These are phyloP conservation scores for Odocoileus hemionus DNA, from an alignment of 2,113 vertebrate genomes.

Conservation along the genomic window DNA sequence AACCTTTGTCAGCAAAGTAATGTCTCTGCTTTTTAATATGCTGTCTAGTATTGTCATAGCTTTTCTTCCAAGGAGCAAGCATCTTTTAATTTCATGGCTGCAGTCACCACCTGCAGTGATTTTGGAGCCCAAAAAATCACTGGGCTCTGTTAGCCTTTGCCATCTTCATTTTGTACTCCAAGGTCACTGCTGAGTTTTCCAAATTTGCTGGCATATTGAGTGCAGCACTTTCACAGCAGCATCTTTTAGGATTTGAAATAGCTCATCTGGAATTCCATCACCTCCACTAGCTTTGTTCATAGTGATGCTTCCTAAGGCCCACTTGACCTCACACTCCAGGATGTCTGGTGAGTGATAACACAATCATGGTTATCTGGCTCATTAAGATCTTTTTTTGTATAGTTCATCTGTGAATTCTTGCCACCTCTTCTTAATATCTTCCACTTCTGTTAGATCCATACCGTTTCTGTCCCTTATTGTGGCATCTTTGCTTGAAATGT, in stretches of 20 bases:
- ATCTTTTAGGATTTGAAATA: background rate
- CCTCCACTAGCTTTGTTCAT: background rate
- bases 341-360: background rate
- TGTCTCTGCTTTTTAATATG: background rate
- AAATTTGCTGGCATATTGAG: background rate
- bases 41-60: background rate
- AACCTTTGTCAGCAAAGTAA: background rate
- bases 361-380: background rate
- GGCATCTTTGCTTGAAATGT: background rate
- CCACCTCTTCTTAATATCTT: background rate
- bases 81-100: background rate
- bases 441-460: background rate
- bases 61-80: background rate
- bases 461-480: background rate
- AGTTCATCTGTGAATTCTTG: background rate
- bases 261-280: background rate
- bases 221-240: background rate
- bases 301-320: background rate
- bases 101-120: background rate
- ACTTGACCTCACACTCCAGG: background rate
- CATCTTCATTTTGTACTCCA: background rate
- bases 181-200: background rate
- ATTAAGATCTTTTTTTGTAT: background rate
- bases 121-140: background rate
- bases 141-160: background rate